A percentile compares a stretch with the other conserved stretches of the same genome.
Evolutionary conservation across 1,140 invertebrate species (phyloP).

Genomic region (Drosophila insularis): DNA sequence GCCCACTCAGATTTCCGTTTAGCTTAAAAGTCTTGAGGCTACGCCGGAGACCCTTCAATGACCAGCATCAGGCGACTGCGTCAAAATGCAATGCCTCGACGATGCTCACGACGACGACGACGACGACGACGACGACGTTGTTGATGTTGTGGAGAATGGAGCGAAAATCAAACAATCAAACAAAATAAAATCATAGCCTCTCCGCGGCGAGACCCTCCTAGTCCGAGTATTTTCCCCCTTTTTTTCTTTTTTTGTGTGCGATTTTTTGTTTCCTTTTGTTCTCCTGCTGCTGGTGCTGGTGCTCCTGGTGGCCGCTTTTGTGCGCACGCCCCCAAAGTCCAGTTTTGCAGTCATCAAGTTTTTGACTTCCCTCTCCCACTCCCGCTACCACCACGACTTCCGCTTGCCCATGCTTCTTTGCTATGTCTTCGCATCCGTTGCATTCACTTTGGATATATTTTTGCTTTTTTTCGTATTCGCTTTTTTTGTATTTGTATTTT

Average conservation of each 20-base stretch:
- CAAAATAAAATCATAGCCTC: slow-evolving; percentile 72
- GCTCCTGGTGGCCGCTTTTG: slow-evolving; percentile 52
- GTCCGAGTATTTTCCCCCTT: slow-evolving; percentile 24
- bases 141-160: slow-evolving; percentile 37
- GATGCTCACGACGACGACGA: slow-evolving; percentile 21
- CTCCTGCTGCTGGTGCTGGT: slow-evolving; percentile 48
- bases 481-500: slow-evolving; percentile 3
- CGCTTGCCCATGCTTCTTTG: slow-evolving; percentile 73
- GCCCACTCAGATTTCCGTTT: slow-evolving; percentile 62
- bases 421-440: slow-evolving; percentile 80
- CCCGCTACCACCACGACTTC: slow-evolving; percentile 42
- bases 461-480: background rate
- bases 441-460: slow-evolving; percentile 49
- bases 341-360: slow-evolving; percentile 78
- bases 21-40: slow-evolving; percentile 76
- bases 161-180: slow-evolving; percentile 79
- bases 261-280: slow-evolving; percentile 68
- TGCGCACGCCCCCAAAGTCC: slow-evolving; percentile 71
- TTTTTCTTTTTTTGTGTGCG: slow-evolving; percentile 44
- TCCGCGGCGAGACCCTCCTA: background rate
- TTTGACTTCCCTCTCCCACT: slow-evolving; percentile 52
- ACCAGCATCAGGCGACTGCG: slow-evolving; percentile 65
- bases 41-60: slow-evolving; percentile 74
- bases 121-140: slow-evolving; percentile 35
- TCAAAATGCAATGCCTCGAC: slow-evolving; percentile 54